Conservation (phyloP, 1,140 invertebrate genomes). For the Meloidogyne floridensis region DNA sequence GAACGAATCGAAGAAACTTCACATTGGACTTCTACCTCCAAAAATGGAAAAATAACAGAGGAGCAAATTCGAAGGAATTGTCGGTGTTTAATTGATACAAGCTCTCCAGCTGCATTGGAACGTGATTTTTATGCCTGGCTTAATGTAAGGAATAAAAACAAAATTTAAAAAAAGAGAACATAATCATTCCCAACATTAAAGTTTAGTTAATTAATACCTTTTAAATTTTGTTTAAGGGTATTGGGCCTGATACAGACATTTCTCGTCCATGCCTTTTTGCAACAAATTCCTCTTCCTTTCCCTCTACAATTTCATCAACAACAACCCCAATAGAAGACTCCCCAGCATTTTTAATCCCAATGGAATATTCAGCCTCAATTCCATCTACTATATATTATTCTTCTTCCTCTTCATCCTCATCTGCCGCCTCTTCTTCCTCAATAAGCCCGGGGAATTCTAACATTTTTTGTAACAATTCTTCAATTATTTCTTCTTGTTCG, state of each 20-base stretch:
- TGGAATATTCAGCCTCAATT: background rate
- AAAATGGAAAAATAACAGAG: background rate
- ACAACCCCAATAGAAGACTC: background rate
- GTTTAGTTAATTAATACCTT: too few relatives aligned
- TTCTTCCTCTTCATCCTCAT: background rate
- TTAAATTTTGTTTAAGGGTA: background rate
- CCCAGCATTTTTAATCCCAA: background rate
- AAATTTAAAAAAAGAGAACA: too few relatives aligned
- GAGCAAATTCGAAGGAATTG: slow-evolving; percentile 25
- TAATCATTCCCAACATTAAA: background rate
- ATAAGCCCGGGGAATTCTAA: background rate
- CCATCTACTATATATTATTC: background rate
- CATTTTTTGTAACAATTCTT: background rate
- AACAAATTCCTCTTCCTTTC: background rate
- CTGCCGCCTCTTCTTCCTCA: background rate
- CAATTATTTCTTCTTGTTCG: slow-evolving; percentile 3
- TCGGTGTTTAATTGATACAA: slow-evolving; percentile 55
- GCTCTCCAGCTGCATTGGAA: slow-evolving; percentile 58
- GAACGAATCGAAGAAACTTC: background rate
- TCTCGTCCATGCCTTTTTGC: slow-evolving; percentile 11
- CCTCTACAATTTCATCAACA: background rate
- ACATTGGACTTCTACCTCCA: background rate
- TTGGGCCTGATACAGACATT: background rate
- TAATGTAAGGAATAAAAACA: slow-evolving; percentile 42
- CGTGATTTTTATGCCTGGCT: slow-evolving; percentile 63